phyloP scores from a whole-genome alignment of 2,113 vertebrate genomes.

The Pelvicachromis taeniatus region DNA sequence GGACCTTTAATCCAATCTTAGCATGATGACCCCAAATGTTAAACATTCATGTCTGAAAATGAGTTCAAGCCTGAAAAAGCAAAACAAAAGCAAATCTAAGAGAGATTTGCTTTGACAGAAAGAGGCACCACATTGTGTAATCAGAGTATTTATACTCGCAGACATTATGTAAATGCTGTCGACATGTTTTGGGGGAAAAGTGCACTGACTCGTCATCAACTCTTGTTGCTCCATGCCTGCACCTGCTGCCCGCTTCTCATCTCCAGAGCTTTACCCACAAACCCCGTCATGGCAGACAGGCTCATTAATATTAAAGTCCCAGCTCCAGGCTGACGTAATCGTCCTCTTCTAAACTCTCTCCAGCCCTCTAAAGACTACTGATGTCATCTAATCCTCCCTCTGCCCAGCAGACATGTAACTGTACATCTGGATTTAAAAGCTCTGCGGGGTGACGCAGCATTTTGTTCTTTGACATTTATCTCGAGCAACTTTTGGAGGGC shows the following conservation, averaged over 20 bases:
- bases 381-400: conserved; percentile 14
- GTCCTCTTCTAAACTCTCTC: not conserved
- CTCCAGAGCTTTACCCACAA: not conserved
- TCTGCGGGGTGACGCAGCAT: not conserved
- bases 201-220: not conserved
- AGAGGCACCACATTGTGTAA: not conserved
- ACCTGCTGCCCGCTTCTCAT: conserved; percentile 30
- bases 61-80: not conserved
- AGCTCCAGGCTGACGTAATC: not conserved
- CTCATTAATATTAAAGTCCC: conserved; percentile 2
- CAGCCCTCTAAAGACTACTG: not conserved
- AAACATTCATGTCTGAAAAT: not conserved
- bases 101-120: not conserved
- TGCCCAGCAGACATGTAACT: not conserved
- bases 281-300: not conserved
- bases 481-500: not conserved
- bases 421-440: conserved; percentile 4
- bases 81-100: accelerated
- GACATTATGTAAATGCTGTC: conserved; percentile 19
- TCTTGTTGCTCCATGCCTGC: not conserved
- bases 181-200: not conserved
- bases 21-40: not conserved
- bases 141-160: not conserved
- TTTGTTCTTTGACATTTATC: not conserved
- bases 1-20: not conserved